Evolutionary conservation across 1,140 invertebrate genomes (phyloP), one percentile per base, ranked within the genome.

Genomic region (Meloidogyne hapla): DNA sequence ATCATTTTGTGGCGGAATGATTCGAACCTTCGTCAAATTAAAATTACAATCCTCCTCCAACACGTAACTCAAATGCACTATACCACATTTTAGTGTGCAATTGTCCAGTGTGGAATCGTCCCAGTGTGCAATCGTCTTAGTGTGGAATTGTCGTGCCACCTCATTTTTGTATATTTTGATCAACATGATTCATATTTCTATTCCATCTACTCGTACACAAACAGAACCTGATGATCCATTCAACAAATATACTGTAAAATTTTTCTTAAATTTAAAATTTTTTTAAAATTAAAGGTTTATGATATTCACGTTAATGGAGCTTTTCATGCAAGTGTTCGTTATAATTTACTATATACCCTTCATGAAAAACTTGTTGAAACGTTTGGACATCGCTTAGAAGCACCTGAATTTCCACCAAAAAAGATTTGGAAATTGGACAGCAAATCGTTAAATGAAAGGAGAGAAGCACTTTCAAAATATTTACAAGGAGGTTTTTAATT

Each of bases 301-400:
- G 83, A 82, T 56, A 71, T 82, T 40, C 74, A 84, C 69, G 75
- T 82, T 21, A 82, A 82, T 78, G 81, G 81, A 12, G 70, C 82
- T 33, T 82, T 75, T 64, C 81, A 82, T 69, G 79, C 82, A 33
- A 84, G 70, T 63, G 81, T 82, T 18, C 82, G 81, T 21, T 82
- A 82, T 42, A 81, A 66, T 68, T 56, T 68, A 25, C 73, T 82
- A 1, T 82, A 71, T 69, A 64, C 74, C 10, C 40, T 82, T 23
- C 81, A 82, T 48, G 81, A 82, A 42, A 82, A 82, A 48, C 62
- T 82, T 3, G 62, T 82, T 25, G 83, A 84, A 42, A 82, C 68
- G 26, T 82, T 82, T 62, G 81, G 81, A 1, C 68, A 83, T 68
- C 82, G 81, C 12, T 63, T 82, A 1, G 67, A 66, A 23, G 73